Conservation (phyloP, 2,888 invertebrate species). For the Dicyrtoma fusca region DNA sequence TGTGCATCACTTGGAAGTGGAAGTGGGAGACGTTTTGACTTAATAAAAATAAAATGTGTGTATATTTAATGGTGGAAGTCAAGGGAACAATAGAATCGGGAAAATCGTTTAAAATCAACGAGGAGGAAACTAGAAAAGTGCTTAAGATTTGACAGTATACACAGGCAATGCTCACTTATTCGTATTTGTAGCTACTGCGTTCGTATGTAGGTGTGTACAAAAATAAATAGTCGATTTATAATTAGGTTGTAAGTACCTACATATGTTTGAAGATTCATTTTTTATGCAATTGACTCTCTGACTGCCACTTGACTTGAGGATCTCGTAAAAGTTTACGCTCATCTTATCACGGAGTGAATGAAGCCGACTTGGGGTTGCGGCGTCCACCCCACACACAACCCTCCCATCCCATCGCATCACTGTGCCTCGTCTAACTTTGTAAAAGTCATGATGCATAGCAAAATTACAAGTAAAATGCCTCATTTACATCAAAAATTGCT, state of each 20-base stretch:
- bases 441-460: constrained; percentile 38
- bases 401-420: neutral
- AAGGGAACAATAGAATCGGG: constrained; percentile 30
- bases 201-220: neutral
- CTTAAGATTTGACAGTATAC: neutral
- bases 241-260: neutral
- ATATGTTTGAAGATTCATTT: too few species aligned
- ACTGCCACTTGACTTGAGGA: neutral
- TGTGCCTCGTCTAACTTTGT: constrained; percentile 30
- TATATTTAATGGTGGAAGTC: constrained; percentile 28
- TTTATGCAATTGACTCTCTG: neutral
- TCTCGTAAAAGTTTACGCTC: neutral
- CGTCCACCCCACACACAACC: too few species aligned
- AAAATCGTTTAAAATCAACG: constrained; percentile 35
- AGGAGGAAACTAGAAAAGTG: constrained; percentile 23
- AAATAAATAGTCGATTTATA: neutral
- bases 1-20: neutral
- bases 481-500: constrained; percentile 35
- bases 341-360: neutral
- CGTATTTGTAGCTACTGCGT: neutral
- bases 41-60: constrained; percentile 16
- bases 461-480: constrained; percentile 39
- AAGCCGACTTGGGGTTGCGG: too few species aligned
- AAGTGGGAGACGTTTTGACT: constrained; percentile 7
- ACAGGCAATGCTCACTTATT: too few species aligned